phyloP scores from a whole-genome alignment of 1,140 invertebrate genomes.

The Phenacoccus solenopsis region DNA sequence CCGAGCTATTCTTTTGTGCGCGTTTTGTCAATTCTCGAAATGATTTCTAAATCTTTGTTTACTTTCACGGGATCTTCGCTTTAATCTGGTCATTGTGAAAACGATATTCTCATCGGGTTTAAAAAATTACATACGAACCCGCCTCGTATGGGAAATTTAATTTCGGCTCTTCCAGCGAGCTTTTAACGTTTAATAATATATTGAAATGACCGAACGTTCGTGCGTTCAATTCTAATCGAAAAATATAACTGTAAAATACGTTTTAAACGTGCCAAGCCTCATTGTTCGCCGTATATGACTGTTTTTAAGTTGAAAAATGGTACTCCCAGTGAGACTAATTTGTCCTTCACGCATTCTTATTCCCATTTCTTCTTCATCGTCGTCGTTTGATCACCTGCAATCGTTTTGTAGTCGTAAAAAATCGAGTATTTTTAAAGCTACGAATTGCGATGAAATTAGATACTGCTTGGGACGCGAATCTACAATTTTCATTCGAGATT shows the following conservation, averaged over 20 bases:
- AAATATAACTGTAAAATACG: neutral
- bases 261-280: neutral
- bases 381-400: neutral
- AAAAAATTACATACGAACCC: no score
- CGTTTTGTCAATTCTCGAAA: neutral
- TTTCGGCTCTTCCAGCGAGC: neutral
- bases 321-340: neutral
- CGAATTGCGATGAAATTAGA: no score
- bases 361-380: neutral
- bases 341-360: constrained; percentile 1
- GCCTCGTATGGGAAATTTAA: neutral
- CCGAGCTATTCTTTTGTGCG: neutral
- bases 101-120: no score
- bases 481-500: no score
- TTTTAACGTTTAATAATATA: neutral
- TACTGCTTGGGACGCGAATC: no score
- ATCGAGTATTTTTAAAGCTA: no score
- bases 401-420: neutral
- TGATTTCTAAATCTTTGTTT: neutral
- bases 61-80: neutral
- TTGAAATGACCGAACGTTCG: no score
- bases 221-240: neutral
- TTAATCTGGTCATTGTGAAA: neutral
- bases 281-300: neutral
- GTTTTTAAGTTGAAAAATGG: neutral